A percentile compares a stretch with the other conserved stretches of the same genome.
These are phyloP conservation scores for Pachycephus smyrnensis DNA, from an alignment of 2,888 invertebrate genomes.

Conservation along the genomic window DNA sequence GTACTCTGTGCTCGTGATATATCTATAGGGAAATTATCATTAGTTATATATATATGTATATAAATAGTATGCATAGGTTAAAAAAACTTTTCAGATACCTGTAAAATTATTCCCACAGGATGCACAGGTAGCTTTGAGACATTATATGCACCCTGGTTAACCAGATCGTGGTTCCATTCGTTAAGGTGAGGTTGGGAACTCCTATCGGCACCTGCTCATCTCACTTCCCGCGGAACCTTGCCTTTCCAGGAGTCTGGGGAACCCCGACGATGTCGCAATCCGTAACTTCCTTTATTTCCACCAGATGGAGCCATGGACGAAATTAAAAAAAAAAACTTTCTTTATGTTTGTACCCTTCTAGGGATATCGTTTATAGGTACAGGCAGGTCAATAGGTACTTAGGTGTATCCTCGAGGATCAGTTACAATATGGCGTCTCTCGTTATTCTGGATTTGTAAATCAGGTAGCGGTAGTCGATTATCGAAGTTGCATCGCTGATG, in stretches of 20 bases:
- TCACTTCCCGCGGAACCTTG: neutral
- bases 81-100: neutral
- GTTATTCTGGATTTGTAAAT: neutral
- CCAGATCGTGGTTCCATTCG: neutral
- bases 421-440: neutral
- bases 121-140: neutral
- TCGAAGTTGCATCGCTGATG: neutral
- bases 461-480: neutral
- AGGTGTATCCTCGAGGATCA: neutral
- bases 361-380: neutral
- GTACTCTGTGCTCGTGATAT: neutral
- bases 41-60: neutral
- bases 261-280: neutral
- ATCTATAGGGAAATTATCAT: neutral
- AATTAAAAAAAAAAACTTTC: neutral
- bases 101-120: neutral
- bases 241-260: neutral
- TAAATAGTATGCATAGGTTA: neutral
- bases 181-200: neutral
- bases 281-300: neutral
- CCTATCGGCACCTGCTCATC: neutral
- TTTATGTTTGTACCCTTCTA: neutral
- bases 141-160: neutral
- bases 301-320: neutral
- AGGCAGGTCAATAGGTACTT: neutral